A percentile compares a stretch with the other conserved stretches of the same genome.
phyloP scores from a whole-genome alignment of 2,113 vertebrate species.

The Oostethus manadensis region DNA sequence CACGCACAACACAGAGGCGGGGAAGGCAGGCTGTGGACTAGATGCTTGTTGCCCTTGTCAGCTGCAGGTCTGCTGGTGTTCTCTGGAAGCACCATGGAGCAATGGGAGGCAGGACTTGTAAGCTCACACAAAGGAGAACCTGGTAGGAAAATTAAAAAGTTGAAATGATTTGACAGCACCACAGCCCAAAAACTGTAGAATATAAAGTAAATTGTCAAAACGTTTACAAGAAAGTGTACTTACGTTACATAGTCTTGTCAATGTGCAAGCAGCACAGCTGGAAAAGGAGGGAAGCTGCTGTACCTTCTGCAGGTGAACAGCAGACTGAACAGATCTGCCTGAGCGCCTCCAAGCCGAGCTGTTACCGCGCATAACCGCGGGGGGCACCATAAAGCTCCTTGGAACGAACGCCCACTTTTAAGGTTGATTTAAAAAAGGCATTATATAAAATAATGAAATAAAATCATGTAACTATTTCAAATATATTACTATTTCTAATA shows the following conservation, averaged over 20 bases:
- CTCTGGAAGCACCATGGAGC: conserved; percentile 66
- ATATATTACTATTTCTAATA: not conserved
- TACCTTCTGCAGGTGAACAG: conserved; percentile 19
- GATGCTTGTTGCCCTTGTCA: conserved; percentile 68
- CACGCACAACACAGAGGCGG: conserved; percentile 91
- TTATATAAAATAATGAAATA: too few species aligned
- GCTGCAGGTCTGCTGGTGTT: conserved; percentile 63
- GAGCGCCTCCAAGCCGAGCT: conserved; percentile 8
- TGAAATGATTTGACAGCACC: not conserved
- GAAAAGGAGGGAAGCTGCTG: conserved; percentile 10
- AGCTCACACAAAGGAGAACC: not conserved
- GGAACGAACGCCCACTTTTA: not conserved
- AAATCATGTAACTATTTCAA: not conserved
- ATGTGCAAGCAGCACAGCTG: not conserved
- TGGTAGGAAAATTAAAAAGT: not conserved
- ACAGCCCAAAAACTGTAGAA: too few species aligned
- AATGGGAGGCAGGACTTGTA: conserved; percentile 9
- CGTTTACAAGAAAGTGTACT: not conserved
- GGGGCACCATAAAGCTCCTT: not conserved
- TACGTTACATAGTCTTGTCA: not conserved
- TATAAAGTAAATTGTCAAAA: too few species aligned
- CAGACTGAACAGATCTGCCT: conserved; percentile 11
- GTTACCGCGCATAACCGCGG: too few species aligned
- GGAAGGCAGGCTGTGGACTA: conserved; percentile 77
- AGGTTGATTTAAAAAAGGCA: too few species aligned